Evolutionary conservation across 2,888 invertebrate genomes (phyloP), one percentile per base, ranked within the genome.

Genomic region (Melieria omissa): DNA sequence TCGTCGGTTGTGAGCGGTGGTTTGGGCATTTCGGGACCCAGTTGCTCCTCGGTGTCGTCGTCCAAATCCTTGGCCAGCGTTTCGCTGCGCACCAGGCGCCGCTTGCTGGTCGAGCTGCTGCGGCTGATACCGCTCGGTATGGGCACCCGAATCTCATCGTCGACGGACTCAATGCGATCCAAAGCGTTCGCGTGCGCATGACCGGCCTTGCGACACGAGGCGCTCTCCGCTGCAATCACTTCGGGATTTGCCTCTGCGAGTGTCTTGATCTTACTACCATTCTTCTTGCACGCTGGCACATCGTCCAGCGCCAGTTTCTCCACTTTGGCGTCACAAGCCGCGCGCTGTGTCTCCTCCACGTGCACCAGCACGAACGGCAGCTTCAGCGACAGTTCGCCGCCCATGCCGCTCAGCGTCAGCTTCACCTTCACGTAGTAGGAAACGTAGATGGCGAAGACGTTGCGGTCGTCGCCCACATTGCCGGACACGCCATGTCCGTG

Each of bases 341-440:
- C 74, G 3, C 77, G 74, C 1, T 79, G 76, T 42, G 78, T 78
- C 65, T 85, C 84, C 46, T 85, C 86, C 54, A 86, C 80, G 84
- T 95, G 94, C 85, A 93, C 93, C 29, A 95, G 86, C 0, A 92
- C 92, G 84, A 95, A 95, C 0, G 95, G 95, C 65, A 95, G 86
- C 84, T 95, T 95, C 2, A 95, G 86, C 0, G 93, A 92, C 7
- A 95, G 87, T 73, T 93, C 93, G 1, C 94, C 94, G 0, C 94
- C 94, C 90, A 95, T 93, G 4, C 93, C 91, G 73, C 94, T 94
- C 42, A 95, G 89, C 0, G 93, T 89, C 0, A 95, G 88, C 86
- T 95, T 95, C 0, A 95, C 93, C 90, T 96, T 95, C 7, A 95
- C 95, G 83, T 96, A 96, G 84, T 96, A 96, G 0, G 95, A 95